Evolutionary conservation across 64 coral and sea anemone genomes (phyloP).

Genomic region (Catalaphyllia jardinei): DNA sequence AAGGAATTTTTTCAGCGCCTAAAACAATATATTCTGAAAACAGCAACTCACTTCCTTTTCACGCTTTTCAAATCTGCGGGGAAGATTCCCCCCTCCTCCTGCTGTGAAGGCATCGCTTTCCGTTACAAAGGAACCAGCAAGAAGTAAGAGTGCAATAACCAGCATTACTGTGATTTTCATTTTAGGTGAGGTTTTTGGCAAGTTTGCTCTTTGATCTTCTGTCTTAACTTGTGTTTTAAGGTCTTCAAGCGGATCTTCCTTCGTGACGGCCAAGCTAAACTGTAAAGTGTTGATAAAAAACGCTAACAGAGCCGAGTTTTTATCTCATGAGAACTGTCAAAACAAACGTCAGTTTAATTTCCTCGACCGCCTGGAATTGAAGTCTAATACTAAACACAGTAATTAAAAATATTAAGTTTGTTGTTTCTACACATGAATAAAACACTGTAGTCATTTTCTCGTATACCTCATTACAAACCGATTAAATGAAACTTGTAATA

Average conservation of each 20-base stretch:
- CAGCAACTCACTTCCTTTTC: slow-evolving; percentile 17
- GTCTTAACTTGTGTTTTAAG: background rate
- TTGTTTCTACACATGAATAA: slow-evolving; percentile 10
- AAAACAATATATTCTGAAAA: background rate
- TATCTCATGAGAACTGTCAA: slow-evolving; percentile 6
- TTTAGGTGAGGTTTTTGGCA: background rate
- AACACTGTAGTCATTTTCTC: background rate
- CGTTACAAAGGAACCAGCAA: slow-evolving; percentile 55
- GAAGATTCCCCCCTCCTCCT: slow-evolving; percentile 86
- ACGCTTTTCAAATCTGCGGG: slow-evolving; percentile 52
- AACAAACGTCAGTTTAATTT: slow-evolving; percentile 1
- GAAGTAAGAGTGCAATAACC: slow-evolving; percentile 65
- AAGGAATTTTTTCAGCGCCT: background rate
- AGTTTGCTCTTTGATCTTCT: background rate
- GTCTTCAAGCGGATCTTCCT: background rate
- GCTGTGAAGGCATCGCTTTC: slow-evolving; percentile 83
- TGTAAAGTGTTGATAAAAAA: background rate
- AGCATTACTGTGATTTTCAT: slow-evolving; percentile 71
- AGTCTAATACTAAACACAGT: background rate
- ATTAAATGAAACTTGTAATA: background rate
- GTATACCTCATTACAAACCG: too few species aligned
- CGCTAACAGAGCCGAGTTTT: background rate
- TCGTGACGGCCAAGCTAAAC: background rate
- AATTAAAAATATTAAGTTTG: slow-evolving; percentile 27
- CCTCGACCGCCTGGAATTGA: slow-evolving; percentile 24